A percentile compares a stretch with the other conserved stretches of the same genome.
phyloP scores from a whole-genome alignment of 2,888 invertebrate genomes.

The Augochlorella aurata region DNA sequence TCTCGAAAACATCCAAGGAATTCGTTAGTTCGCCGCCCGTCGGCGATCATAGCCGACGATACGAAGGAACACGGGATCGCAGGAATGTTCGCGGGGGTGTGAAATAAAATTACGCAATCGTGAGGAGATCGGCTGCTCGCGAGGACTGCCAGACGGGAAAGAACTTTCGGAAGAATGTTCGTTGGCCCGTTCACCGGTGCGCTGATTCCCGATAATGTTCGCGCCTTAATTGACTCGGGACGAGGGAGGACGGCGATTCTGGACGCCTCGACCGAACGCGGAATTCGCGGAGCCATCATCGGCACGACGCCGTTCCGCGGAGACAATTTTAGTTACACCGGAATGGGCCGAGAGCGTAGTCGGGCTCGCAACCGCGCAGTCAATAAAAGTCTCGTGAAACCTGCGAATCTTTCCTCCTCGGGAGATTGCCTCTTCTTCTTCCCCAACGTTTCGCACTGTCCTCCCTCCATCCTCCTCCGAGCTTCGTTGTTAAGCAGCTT shows the following conservation, averaged over 20 bases:
- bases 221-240: slow-evolving; percentile 37
- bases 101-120: slow-evolving; percentile 52
- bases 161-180: slow-evolving; percentile 39
- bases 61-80: background rate
- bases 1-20: slow-evolving; percentile 23
- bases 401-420: slow-evolving; percentile 33
- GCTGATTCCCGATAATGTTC: slow-evolving; percentile 43
- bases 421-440: background rate
- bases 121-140: background rate
- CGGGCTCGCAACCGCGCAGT: slow-evolving; percentile 7
- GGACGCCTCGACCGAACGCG: slow-evolving; percentile 9
- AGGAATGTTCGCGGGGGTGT: slow-evolving; percentile 27
- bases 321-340: slow-evolving; percentile 36
- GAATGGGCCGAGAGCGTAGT: background rate
- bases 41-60: background rate
- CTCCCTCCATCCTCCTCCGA: background rate
- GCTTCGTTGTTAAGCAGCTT: slow-evolving; percentile 45
- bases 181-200: slow-evolving; percentile 9
- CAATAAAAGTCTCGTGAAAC: slow-evolving; percentile 58
- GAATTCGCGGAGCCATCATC: slow-evolving; percentile 36
- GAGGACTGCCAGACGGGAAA: slow-evolving; percentile 6
- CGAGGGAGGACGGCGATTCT: background rate
- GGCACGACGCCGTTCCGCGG: slow-evolving; percentile 1
- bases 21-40: slow-evolving; percentile 25
- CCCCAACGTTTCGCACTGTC: slow-evolving; percentile 7